phyloP scores from a whole-genome alignment of 2,888 invertebrate species.

The Pardosa pseudoannulata region DNA sequence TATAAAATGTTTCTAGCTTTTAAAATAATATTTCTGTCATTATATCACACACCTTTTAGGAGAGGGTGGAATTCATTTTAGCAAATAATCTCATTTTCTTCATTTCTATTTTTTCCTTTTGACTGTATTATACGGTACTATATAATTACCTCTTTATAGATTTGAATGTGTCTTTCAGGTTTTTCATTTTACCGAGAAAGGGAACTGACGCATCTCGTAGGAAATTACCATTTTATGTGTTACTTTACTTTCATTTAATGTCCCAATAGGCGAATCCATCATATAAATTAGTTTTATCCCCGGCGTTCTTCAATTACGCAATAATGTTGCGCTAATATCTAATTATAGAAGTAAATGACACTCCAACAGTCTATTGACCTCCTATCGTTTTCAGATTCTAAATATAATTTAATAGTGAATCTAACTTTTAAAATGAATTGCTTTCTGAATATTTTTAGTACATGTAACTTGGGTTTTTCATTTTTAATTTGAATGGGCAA shows the following conservation, averaged over 20 bases:
- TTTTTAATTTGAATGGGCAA: too few relatives aligned
- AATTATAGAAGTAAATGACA: background rate
- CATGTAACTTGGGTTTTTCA: too few relatives aligned
- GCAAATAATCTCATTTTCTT: background rate
- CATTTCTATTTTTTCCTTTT: background rate
- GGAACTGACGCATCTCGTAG: background rate
- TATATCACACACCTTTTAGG: background rate
- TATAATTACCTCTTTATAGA: conserved; percentile 1
- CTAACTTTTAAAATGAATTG: too few relatives aligned
- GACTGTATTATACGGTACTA: background rate
- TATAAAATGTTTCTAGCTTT: too few relatives aligned
- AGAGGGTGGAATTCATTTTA: too few relatives aligned
- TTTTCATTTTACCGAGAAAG: background rate
- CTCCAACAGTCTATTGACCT: too few relatives aligned
- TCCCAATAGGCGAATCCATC: background rate
- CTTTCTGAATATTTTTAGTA: too few relatives aligned
- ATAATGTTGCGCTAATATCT: background rate
- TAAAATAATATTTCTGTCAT: background rate
- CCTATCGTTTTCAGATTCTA: too few relatives aligned
- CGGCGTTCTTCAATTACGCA: background rate
- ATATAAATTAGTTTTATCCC: background rate
- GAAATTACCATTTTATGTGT: conserved; percentile 13
- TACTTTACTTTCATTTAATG: conserved; percentile 6
- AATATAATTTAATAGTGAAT: too few relatives aligned
- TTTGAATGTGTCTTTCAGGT: background rate